phyloP scores from a whole-genome alignment of 2,797 vertebrate genomes.

The Rhabdophis nuchalis region DNA sequence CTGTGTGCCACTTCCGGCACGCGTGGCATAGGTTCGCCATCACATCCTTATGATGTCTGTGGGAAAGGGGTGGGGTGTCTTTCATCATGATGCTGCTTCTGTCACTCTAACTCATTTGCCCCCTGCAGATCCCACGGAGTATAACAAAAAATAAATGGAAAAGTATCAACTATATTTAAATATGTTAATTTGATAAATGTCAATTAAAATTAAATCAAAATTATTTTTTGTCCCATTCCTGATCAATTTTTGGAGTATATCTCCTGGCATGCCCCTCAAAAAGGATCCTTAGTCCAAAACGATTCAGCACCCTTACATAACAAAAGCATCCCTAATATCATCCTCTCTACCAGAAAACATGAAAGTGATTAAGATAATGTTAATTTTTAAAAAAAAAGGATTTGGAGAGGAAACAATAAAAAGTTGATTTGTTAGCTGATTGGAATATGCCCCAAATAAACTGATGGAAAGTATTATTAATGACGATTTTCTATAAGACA shows the following conservation, averaged over 20 bases:
- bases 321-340: background rate
- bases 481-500: background rate
- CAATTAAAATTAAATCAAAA: background rate
- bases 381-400: background rate
- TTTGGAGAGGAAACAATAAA: background rate
- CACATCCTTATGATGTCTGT: background rate
- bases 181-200: background rate
- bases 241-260: background rate
- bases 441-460: background rate
- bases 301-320: background rate
- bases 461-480: background rate
- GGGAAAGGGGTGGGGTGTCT: background rate
- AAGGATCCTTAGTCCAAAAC: background rate
- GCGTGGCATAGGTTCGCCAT: too few relatives aligned
- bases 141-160: background rate
- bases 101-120: background rate
- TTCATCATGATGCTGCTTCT: background rate
- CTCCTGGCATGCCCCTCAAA: background rate
- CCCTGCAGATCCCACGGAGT: background rate
- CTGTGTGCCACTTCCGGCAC: too few relatives aligned
- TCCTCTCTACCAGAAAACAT: background rate
- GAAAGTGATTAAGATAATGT: background rate
- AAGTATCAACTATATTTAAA: background rate
- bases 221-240: background rate
- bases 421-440: background rate